Conservation (phyloP, 2,113 vertebrate genomes). For the Sphyrna mokarran region DNA sequence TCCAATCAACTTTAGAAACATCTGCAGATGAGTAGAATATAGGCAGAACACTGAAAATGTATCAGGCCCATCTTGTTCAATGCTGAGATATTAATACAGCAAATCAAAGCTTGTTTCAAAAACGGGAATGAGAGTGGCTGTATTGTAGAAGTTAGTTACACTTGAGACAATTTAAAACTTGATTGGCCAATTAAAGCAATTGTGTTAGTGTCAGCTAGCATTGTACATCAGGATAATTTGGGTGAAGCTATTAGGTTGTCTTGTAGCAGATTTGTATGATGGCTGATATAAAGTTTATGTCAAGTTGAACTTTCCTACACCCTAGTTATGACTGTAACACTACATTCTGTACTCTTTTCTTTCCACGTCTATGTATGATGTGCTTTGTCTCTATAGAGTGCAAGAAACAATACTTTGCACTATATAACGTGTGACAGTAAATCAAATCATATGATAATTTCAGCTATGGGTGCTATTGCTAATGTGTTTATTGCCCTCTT, state of each 20-base stretch:
- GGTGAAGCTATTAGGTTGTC: neutral
- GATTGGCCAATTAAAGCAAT: neutral
- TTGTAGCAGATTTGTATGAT: neutral
- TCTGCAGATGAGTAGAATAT: neutral
- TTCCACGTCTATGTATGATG: too few relatives aligned
- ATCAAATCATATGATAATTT: neutral
- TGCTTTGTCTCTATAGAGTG: too few relatives aligned
- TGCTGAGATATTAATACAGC: too few relatives aligned
- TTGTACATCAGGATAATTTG: neutral
- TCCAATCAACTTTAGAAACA: neutral
- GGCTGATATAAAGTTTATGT: neutral
- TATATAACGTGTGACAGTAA: too few relatives aligned
- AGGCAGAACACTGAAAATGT: neutral
- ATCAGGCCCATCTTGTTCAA: too few relatives aligned
- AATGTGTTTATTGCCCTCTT: neutral
- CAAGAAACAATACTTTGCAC: too few relatives aligned
- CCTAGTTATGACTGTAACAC: too few relatives aligned
- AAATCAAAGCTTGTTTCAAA: too few relatives aligned
- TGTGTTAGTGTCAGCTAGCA: neutral
- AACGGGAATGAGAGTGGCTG: too few relatives aligned
- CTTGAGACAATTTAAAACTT: neutral
- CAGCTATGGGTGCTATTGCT: neutral
- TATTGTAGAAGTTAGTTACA: too few relatives aligned
- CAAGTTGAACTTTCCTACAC: too few relatives aligned
- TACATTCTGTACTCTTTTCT: too few relatives aligned